Evolutionary conservation across 2,888 invertebrate genomes (phyloP).

Genomic region (Dusona sp.): DNA sequence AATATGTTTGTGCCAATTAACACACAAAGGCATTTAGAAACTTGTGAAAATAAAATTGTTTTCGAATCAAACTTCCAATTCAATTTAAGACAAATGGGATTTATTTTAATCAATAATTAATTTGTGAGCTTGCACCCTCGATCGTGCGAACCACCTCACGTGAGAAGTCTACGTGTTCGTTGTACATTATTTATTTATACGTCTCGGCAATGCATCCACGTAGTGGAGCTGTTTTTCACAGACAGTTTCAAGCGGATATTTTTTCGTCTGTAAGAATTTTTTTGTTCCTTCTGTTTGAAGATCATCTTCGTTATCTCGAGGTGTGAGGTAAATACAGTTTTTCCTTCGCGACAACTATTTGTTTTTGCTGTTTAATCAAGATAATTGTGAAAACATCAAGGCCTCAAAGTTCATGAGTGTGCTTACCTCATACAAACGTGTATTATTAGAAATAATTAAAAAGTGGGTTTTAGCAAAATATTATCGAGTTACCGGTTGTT

Average conservation of each 20-base stretch:
- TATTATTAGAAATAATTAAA: background rate
- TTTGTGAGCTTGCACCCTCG: conserved; percentile 13
- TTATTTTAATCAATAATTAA: background rate
- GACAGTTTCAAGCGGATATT: background rate
- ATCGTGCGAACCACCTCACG: conserved; percentile 1
- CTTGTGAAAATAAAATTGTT: background rate
- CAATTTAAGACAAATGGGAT: background rate
- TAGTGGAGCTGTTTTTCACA: background rate
- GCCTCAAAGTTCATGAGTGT: background rate
- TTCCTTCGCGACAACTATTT: background rate
- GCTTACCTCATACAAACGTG: background rate
- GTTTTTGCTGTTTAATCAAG: conserved; percentile 10
- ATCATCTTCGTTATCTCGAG: conserved; percentile 1
- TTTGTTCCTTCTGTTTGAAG: background rate
- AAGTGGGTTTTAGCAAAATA: background rate
- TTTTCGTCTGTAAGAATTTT: background rate
- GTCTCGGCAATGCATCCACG: background rate
- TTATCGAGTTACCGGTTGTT: background rate
- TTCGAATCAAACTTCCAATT: background rate
- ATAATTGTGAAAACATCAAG: background rate
- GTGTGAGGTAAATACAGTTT: background rate
- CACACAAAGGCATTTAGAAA: background rate
- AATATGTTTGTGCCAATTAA: background rate
- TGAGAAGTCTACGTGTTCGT: background rate
- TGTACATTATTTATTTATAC: background rate